Evolutionary conservation across 2,113 vertebrate genomes (phyloP).

Genomic region (Rhabdornis inornatus): DNA sequence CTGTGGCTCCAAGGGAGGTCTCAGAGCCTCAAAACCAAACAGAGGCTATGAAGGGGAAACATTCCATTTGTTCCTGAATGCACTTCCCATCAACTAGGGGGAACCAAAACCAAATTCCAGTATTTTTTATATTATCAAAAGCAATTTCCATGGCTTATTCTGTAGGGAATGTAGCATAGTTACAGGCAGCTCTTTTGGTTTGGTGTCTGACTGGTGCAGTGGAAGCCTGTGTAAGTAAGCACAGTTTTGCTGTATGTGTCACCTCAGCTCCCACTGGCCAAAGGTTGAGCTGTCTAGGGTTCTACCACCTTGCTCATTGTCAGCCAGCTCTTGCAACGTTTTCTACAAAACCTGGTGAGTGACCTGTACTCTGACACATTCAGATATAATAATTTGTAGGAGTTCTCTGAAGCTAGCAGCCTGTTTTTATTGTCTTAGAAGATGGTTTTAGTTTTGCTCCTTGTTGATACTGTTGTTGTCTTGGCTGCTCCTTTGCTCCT

Average conservation of each 20-base stretch:
- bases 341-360: neutral
- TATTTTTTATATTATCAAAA: neutral
- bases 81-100: neutral
- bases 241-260: accelerated
- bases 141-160: neutral
- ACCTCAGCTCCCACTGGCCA: accelerated
- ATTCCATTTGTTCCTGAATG: accelerated
- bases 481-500: neutral
- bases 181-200: neutral
- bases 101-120: neutral
- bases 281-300: neutral
- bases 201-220: neutral
- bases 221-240: neutral
- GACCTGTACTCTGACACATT: accelerated
- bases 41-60: neutral
- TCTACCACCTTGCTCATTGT: neutral
- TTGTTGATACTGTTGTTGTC: neutral
- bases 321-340: neutral
- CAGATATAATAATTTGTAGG: neutral
- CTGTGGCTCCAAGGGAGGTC: neutral
- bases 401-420: neutral
- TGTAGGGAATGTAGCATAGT: neutral
- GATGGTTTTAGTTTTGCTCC: neutral
- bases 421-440: neutral
- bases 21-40: neutral